phyloP scores from a whole-genome alignment of 2,888 invertebrate species.

The Torymus auratus region DNA sequence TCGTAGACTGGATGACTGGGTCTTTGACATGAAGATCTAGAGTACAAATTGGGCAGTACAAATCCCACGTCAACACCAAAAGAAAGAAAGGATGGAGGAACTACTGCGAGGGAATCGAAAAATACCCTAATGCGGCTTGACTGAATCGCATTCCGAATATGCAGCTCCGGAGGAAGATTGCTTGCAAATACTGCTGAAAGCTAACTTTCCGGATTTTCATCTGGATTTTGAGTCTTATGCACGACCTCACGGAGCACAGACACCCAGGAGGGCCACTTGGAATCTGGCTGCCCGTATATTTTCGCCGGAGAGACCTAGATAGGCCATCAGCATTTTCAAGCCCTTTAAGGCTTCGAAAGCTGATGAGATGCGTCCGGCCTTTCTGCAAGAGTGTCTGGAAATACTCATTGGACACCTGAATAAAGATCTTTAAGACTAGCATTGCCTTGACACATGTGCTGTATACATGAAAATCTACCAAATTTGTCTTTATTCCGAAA shows the following conservation, averaged over 20 bases:
- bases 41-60: too few relatives aligned
- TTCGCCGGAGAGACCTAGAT: not conserved
- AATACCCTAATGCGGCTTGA: too few relatives aligned
- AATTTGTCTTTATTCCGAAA: conserved; percentile 29
- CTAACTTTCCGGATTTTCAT: not conserved
- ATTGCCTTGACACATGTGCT: not conserved
- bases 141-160: too few relatives aligned
- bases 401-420: not conserved
- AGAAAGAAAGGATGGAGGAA: too few relatives aligned
- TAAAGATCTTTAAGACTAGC: not conserved
- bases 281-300: not conserved
- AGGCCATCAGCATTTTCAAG: not conserved
- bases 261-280: not conserved
- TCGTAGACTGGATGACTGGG: too few relatives aligned
- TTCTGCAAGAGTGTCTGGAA: too few relatives aligned
- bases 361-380: too few relatives aligned
- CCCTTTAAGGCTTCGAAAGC: not conserved
- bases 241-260: not conserved
- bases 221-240: not conserved
- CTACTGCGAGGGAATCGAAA: too few relatives aligned
- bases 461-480: not conserved
- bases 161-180: not conserved
- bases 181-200: not conserved
- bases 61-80: too few relatives aligned
- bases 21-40: too few relatives aligned